phyloP scores from a whole-genome alignment of 2,113 vertebrate genomes.

The Heterochromis multidens region DNA sequence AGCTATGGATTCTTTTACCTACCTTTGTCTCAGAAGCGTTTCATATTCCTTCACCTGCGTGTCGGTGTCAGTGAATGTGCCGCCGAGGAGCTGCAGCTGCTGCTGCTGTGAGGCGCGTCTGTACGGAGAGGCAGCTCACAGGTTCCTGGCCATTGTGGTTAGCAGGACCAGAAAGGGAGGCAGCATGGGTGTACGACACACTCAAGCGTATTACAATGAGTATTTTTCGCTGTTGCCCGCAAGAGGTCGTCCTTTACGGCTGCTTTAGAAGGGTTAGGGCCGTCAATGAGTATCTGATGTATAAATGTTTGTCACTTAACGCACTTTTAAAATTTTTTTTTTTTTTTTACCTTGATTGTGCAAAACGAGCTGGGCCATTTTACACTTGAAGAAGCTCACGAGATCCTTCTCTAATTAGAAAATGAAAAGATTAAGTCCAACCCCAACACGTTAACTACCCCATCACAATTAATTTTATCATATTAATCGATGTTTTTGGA shows the following conservation, averaged over 20 bases:
- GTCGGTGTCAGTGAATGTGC: not conserved
- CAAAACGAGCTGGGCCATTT: no score
- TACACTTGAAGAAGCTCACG: not conserved
- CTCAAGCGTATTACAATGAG: not conserved
- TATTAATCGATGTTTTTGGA: not conserved
- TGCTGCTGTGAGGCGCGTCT: conserved; percentile 34
- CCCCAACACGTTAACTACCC: no score
- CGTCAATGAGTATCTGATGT: not conserved
- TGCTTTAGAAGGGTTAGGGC: not conserved
- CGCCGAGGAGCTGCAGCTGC: not conserved
- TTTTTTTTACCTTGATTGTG: not conserved
- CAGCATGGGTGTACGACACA: conserved; percentile 35
- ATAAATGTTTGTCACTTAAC: not conserved
- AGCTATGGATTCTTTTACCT: not conserved
- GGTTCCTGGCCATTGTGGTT: conserved; percentile 52
- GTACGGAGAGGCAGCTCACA: conserved; percentile 25
- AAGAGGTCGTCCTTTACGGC: conserved; percentile 35
- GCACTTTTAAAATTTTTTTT: no score
- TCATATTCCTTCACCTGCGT: conserved; percentile 3
- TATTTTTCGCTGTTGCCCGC: conserved; percentile 4
- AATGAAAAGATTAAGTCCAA: not conserved
- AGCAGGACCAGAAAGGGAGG: conserved; percentile 38
- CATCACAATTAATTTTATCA: not conserved
- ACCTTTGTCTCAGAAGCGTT: conserved; percentile 37
- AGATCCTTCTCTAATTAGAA: not conserved